Conservation (phyloP, 92 coral and sea anemone species). For the Nematostella vectensis region DNA sequence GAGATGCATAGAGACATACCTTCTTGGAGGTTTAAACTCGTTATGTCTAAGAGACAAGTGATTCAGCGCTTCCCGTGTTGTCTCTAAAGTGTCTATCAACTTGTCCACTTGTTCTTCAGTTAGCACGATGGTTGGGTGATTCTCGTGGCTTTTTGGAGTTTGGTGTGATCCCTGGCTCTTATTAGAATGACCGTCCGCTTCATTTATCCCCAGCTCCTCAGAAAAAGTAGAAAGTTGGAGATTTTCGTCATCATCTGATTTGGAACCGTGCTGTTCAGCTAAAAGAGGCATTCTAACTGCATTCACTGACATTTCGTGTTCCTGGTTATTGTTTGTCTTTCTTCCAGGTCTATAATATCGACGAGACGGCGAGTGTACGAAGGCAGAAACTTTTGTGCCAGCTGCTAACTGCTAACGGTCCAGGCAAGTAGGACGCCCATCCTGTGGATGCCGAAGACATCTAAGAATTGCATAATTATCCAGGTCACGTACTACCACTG, state of each 20-base stretch:
- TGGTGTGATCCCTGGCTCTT: slow-evolving; percentile 6
- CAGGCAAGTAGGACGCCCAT: too few relatives aligned
- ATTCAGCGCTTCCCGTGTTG: slow-evolving; percentile 52
- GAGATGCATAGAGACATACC: too few relatives aligned
- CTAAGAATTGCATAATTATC: too few relatives aligned
- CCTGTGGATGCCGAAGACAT: too few relatives aligned
- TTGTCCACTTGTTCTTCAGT: slow-evolving; percentile 60
- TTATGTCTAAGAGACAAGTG: slow-evolving; percentile 15
- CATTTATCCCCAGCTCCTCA: slow-evolving; percentile 41
- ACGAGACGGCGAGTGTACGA: too few relatives aligned
- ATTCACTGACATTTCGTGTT: neutral
- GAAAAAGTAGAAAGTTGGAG: slow-evolving; percentile 21
- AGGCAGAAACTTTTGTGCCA: too few relatives aligned
- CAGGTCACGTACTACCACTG: too few relatives aligned
- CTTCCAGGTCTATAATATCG: too few relatives aligned
- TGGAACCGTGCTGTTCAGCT: neutral
- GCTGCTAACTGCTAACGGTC: too few relatives aligned
- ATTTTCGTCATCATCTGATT: neutral
- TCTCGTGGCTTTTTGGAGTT: neutral
- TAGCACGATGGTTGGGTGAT: slow-evolving; percentile 31
- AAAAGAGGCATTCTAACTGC: slow-evolving; percentile 2
- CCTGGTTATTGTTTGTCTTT: too few relatives aligned
- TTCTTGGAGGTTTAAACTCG: slow-evolving; percentile 11
- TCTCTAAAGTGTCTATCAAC: slow-evolving; percentile 45
- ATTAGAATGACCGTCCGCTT: slow-evolving; percentile 24